These are phyloP conservation scores for Triops longicaudatus DNA, from an alignment of 1,140 invertebrate genomes.

Conservation along the genomic window DNA sequence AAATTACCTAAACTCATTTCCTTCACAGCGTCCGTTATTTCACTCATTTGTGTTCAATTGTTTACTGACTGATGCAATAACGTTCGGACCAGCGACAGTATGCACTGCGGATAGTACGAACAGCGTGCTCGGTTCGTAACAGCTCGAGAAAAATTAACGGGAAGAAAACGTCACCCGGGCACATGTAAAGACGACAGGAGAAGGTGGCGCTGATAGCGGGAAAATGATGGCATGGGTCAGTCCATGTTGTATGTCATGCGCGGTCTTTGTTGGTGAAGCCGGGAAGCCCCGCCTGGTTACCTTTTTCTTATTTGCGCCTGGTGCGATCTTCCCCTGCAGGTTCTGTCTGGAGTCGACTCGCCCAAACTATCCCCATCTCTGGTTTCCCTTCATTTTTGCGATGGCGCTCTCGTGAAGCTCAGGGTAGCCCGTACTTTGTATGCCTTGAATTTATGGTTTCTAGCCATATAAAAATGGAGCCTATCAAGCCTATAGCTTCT, in stretches of 20 bases:
- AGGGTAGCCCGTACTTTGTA: neutral
- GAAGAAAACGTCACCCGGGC: neutral
- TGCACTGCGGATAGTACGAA: too few relatives aligned
- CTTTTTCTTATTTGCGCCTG: neutral
- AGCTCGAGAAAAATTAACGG: too few relatives aligned
- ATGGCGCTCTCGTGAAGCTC: slow-evolving; percentile 11
- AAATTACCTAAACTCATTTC: neutral
- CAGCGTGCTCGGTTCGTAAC: too few relatives aligned
- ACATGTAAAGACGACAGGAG: neutral
- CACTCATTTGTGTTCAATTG: neutral
- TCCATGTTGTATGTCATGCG: neutral
- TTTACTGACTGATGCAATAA: neutral
- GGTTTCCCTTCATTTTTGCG: neutral
- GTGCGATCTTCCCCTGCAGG: neutral
- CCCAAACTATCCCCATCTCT: slow-evolving; percentile 18
- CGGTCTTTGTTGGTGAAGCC: neutral
- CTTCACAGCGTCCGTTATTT: neutral
- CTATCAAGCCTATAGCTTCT: slow-evolving; percentile 47
- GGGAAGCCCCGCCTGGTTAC: neutral
- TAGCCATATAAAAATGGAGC: slow-evolving; percentile 43
- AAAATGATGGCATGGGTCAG: neutral
- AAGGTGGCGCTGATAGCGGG: neutral
- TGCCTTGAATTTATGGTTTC: slow-evolving; percentile 3
- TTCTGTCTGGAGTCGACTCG: neutral
- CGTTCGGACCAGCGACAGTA: neutral